Percentiles rank a stretch among this genome's conserved stretches.
Conservation (phyloP, 2,888 invertebrate species). For the Pterobdella sp. region DNA sequence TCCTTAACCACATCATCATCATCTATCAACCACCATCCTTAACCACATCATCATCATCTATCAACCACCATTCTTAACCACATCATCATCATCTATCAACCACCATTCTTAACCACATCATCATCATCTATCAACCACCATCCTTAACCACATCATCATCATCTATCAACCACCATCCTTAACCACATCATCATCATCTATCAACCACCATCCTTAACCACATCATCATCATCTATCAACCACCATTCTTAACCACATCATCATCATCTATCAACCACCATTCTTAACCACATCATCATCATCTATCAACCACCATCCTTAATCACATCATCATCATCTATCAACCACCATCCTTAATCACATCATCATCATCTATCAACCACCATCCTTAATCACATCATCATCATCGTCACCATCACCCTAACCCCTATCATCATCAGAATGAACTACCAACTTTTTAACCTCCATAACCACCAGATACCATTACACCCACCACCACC, state of each 20-base stretch:
- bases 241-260: not conserved
- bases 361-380: not conserved
- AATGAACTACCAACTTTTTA: not conserved
- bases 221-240: not conserved
- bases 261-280: not conserved
- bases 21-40: not conserved
- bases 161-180: not conserved
- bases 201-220: not conserved
- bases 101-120: not conserved
- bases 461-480: not conserved
- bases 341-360: not conserved
- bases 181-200: not conserved
- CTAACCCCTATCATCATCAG: not conserved
- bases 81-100: not conserved
- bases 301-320: not conserved
- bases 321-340: too few relatives aligned
- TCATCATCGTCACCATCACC: not conserved
- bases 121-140: not conserved
- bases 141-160: not conserved
- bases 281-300: not conserved
- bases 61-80: not conserved
- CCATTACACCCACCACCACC: not conserved
- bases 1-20: not conserved
- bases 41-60: not conserved
- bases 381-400: not conserved